Base-by-base conservation (phyloP, 2,113 vertebrate species). In the Gallinago paraguaiae region DNA sequence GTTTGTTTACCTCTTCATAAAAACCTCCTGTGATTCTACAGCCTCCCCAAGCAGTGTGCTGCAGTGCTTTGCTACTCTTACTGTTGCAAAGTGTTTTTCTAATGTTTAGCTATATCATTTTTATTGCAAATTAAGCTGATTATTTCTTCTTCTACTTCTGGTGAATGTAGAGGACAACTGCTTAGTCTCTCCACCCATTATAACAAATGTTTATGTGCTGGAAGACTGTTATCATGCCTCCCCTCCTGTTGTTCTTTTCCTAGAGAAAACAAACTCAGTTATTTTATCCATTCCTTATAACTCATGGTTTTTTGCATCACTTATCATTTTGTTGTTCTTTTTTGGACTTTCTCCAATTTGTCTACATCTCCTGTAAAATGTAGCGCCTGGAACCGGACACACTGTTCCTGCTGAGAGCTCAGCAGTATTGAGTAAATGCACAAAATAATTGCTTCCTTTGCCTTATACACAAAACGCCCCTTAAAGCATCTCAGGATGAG, bases 1-100 rank as follows among this genome's bases (percentile, higher is more conserved):
- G 91, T 90, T 96, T 97, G 94, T 96, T 96, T 97, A 96, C 95
- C 96, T 96, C 95, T 95, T 92, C 84, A 92, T 91, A 92, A 95
- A 96, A 93, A 61, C 86, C 94, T 95, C 91, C 84, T 79, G 92
- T 90, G 94, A 91, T 78, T 95, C 94, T 84, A 68, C 69, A 95
- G 94, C 84, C 82, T 96, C 93, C 91, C 94, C 78, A 82, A 88
- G 78, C 82, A 91, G 57, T 30, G 50, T 72, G 78, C 70, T 96
- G 84, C 63, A 10, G 31, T 74, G 91, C 75, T 93, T 94, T 91
- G 93, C 87, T 88, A 35, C 86, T 95, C 93, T 90, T 94, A 64
- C 78, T 7, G 2, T 37, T 70, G 87, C 89, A 87, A 96, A 96
- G 75, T 93, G 93, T 88, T 95, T 97, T 85, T 82, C 82, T 95